These are phyloP conservation scores for Urocynchramus pylzowi DNA, from an alignment of 2,113 vertebrate genomes.

Conservation along the genomic window DNA sequence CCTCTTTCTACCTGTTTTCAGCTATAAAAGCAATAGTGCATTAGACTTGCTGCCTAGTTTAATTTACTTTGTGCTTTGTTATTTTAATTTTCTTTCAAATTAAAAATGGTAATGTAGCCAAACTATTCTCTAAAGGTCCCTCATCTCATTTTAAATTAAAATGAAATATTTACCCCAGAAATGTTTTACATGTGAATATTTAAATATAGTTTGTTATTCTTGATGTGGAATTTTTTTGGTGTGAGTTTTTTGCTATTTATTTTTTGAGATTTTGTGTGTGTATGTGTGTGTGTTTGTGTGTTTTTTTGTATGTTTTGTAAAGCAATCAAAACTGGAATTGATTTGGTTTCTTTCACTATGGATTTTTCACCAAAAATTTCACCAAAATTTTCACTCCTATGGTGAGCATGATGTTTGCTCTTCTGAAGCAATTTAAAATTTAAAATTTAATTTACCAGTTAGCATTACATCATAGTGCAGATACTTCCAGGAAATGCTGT, in stretches of 20 bases:
- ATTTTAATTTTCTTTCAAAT: not conserved
- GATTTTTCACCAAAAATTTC: not conserved
- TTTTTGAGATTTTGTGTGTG: not conserved
- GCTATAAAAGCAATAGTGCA: not conserved
- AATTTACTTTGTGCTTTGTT: not conserved
- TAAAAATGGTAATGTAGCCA: not conserved
- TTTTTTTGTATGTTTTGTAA: not conserved
- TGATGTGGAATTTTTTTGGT: not conserved
- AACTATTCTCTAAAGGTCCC: not conserved
- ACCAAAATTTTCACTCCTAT: not conserved
- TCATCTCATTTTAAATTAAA: not conserved
- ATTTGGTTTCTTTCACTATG: not conserved
- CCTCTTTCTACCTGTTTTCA: not conserved
- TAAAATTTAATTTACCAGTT: not conserved
- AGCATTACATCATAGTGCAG: not conserved
- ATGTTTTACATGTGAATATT: not conserved
- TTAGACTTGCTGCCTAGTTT: not conserved
- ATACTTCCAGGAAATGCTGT: not conserved
- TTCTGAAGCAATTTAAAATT: too few relatives aligned
- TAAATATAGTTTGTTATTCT: not conserved
- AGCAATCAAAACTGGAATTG: not conserved
- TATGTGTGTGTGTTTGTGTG: not conserved
- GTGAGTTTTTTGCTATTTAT: not conserved
- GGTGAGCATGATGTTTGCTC: not conserved
- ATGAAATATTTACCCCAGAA: not conserved